Conservation (phyloP, 2,888 invertebrate species). For the Copidosoma aretas region DNA sequence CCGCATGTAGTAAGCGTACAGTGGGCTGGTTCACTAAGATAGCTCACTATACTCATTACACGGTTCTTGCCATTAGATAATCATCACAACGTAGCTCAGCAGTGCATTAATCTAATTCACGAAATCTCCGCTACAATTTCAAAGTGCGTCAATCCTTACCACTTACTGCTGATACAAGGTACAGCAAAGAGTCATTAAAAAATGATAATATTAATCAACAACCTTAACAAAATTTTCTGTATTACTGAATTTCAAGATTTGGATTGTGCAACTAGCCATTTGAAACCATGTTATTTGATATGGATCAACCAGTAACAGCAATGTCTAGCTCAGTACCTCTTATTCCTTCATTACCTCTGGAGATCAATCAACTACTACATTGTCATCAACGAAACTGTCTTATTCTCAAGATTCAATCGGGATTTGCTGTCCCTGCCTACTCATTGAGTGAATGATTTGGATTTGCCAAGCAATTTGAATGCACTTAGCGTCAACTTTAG, state of each 20-base stretch:
- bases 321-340: slow-evolving; percentile 69
- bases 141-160: slow-evolving; percentile 77
- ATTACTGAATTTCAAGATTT: slow-evolving; percentile 67
- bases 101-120: slow-evolving; percentile 72
- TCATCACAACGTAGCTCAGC: slow-evolving; percentile 60
- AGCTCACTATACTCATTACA: slow-evolving; percentile 75
- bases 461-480: slow-evolving; percentile 59
- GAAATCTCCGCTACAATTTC: slow-evolving; percentile 74
- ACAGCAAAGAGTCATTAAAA: no score
- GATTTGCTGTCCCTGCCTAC: slow-evolving; percentile 61
- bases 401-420: slow-evolving; percentile 67
- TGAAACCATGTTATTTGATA: slow-evolving; percentile 84
- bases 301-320: slow-evolving; percentile 78
- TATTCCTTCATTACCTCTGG: slow-evolving; percentile 70
- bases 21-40: slow-evolving; percentile 84
- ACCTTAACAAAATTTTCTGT: slow-evolving; percentile 2
- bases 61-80: slow-evolving; percentile 64
- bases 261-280: slow-evolving; percentile 89
- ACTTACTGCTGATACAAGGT: slow-evolving; percentile 81
- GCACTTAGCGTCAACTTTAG: slow-evolving; percentile 61
- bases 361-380: slow-evolving; percentile 61
- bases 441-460: slow-evolving; percentile 54
- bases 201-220: slow-evolving; percentile 9
- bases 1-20: slow-evolving; percentile 75
- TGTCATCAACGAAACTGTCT: slow-evolving; percentile 52